Base-by-base conservation (phyloP, 2,888 invertebrate species). In the Cerceris rybyensis region DNA sequence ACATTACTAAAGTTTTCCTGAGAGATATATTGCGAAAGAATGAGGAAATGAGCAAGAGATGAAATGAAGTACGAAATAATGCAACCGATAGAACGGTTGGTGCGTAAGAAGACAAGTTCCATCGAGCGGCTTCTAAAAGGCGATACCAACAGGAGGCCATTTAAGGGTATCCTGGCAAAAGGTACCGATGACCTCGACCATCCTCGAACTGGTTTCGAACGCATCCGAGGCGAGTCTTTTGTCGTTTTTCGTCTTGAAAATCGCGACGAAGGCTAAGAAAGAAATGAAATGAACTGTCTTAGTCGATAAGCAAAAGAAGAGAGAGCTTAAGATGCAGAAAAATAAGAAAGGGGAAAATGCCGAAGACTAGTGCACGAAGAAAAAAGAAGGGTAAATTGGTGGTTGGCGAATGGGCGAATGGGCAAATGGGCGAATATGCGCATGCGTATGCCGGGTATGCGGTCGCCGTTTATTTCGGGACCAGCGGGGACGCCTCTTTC, bases 81-180 rank as follows among this genome's bases (percentile, higher is more conserved):
- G 55, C 7, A 16, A 8, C 8, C 13, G 54, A 59, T 17, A 55
- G 61, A 72, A 73, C 74, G 71, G 77, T 78, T 66, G 83, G 82
- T 84, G 81, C 76, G 76, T 66, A 73, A 73, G 64, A 67, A 81
- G 83, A 75, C 85, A 75, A 82, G 85, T 83, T 84, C 68, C 74
- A 70, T 42, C 78, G 78, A 82, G 84, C 75, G 77, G 84, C 77
- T 84, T 85, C 85, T 88, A 89, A 90, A 90, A 90, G 90, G 90
- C 88, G 86, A 89, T 86, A 83, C 88, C 84, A 89, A 87, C 82
- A 71, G 74, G 87, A 86, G 82, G 75, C 90, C 90, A 89, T 90
- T 89, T 90, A 90, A 89, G 90, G 90, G 84, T 89, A 89, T 89
- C 90, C 79, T 87, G 87, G 85, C 85, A 88, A 90, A 86, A 83